Conservation (phyloP, 2,113 vertebrate species). For the Scolopax mira region DNA sequence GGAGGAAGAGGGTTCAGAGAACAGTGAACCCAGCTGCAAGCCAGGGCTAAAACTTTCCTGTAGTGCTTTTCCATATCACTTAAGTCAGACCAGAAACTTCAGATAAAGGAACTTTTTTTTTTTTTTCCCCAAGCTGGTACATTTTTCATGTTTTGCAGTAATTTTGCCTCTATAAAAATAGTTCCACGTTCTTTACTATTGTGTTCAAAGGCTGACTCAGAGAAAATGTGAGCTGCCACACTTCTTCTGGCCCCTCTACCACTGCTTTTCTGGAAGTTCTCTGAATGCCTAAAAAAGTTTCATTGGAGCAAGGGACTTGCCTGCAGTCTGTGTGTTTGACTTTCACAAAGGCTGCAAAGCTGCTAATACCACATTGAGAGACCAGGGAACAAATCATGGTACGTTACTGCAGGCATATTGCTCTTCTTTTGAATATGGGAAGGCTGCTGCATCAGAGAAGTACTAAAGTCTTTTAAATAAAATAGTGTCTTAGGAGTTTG, state of each 20-base stretch:
- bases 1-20: not conserved
- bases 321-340: not conserved
- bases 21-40: not conserved
- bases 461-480: not conserved
- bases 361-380: not conserved
- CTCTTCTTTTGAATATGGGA: not conserved
- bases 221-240: not conserved
- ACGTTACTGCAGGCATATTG: not conserved
- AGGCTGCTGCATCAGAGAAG: not conserved
- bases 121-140: not conserved
- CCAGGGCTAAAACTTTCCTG: not conserved
- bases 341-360: not conserved
- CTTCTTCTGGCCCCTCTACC: not conserved
- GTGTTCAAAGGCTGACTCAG: not conserved
- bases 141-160: not conserved
- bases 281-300: not conserved
- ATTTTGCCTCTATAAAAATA: not conserved
- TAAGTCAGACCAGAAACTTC: not conserved
- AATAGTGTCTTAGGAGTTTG: not conserved
- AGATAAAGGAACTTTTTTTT: not conserved
- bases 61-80: not conserved
- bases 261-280: not conserved
- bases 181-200: accelerated
- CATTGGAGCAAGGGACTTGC: not conserved
- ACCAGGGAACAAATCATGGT: not conserved